Evolutionary conservation across 1,140 invertebrate genomes (phyloP).

Genomic region (Leptinotarsa texana): DNA sequence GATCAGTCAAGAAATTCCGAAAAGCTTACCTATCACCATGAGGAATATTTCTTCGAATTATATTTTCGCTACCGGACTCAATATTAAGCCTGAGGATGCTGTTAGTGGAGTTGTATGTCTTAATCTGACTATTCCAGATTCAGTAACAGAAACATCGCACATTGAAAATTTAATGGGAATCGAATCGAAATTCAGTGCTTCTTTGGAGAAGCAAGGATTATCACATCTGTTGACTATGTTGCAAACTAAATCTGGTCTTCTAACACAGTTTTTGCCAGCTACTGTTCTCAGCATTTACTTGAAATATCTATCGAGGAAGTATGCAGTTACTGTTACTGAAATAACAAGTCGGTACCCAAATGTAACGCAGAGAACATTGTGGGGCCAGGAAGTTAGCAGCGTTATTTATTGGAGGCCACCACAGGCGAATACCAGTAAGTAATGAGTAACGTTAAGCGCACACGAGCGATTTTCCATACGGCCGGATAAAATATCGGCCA

Average conservation of each 20-base stretch:
- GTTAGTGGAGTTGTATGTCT: slow-evolving; percentile 57
- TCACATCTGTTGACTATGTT: slow-evolving; percentile 70
- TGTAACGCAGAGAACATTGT: slow-evolving; percentile 57
- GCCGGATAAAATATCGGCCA: too few relatives aligned
- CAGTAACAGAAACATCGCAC: slow-evolving; percentile 51
- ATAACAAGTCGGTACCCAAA: slow-evolving; percentile 61
- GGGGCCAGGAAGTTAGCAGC: slow-evolving; percentile 69
- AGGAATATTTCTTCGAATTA: slow-evolving; percentile 55
- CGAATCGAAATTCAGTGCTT: slow-evolving; percentile 62
- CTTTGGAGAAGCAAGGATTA: slow-evolving; percentile 66
- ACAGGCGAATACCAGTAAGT: slow-evolving; percentile 77
- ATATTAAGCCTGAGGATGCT: slow-evolving; percentile 45
- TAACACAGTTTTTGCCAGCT: slow-evolving; percentile 70
- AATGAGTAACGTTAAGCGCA: background rate
- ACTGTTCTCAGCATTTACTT: slow-evolving; percentile 68
- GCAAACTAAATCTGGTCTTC: slow-evolving; percentile 67
- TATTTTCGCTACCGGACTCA: slow-evolving; percentile 47
- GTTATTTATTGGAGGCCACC: slow-evolving; percentile 78
- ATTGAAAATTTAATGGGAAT: slow-evolving; percentile 58
- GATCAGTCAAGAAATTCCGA: slow-evolving; percentile 56
- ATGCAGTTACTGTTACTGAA: slow-evolving; percentile 73
- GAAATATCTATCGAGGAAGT: slow-evolving; percentile 72
- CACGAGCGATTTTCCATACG: too few relatives aligned
- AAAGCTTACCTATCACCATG: slow-evolving; percentile 55
- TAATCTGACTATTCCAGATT: slow-evolving; percentile 55